These are phyloP conservation scores for Megaceryle torquata DNA, from an alignment of 2,113 vertebrate species.

Conservation along the genomic window DNA sequence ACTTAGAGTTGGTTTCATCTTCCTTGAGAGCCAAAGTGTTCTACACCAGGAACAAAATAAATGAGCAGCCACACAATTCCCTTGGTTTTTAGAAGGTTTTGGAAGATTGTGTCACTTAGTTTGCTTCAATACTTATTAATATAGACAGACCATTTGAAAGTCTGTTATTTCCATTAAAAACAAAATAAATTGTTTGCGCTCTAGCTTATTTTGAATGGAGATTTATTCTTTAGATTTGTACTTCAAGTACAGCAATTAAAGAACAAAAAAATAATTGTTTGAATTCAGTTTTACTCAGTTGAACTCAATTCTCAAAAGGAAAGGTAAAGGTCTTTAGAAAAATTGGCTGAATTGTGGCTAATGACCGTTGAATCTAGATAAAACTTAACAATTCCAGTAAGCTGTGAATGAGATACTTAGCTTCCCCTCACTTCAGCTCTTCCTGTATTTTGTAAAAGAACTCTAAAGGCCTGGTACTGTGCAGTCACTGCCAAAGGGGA, in stretches of 20 bases:
- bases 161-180: neutral
- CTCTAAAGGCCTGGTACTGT: neutral
- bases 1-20: neutral
- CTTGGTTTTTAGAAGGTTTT: neutral
- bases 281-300: neutral
- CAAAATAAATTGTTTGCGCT: neutral
- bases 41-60: neutral
- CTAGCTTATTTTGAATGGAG: neutral
- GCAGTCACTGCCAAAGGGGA: neutral
- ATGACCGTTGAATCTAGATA: neutral
- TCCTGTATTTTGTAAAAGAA: neutral
- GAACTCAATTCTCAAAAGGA: neutral
- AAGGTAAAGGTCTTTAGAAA: neutral
- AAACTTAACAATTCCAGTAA: neutral
- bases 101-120: neutral
- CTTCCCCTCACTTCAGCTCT: neutral
- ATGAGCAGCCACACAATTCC: neutral
- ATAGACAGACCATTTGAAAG: neutral
- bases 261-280: neutral
- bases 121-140: neutral
- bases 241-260: neutral
- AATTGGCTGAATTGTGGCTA: neutral
- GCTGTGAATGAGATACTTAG: neutral
- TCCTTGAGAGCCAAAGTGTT: neutral
- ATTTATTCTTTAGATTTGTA: neutral